Conservation (phyloP, 1,140 invertebrate genomes). For the Orussus abietinus region DNA sequence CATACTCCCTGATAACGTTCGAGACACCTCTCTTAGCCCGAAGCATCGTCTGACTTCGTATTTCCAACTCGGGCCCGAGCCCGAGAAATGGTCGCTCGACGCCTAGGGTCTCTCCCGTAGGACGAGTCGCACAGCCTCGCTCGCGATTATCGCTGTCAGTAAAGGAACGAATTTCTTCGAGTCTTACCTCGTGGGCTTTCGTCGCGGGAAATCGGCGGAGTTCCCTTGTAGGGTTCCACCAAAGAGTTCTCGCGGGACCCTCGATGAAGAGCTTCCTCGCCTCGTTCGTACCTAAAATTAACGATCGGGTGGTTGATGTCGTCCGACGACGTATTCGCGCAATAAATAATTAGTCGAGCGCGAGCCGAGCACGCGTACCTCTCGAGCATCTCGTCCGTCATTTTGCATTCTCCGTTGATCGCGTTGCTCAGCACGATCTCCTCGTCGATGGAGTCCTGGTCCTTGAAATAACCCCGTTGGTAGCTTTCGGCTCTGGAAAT, state of each 20-base stretch:
- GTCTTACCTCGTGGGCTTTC: slow-evolving; percentile 43
- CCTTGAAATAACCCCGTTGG: slow-evolving; percentile 46
- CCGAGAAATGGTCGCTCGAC: no score
- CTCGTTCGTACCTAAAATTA: slow-evolving; percentile 46
- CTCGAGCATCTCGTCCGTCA: slow-evolving; percentile 46
- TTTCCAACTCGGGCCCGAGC: no score
- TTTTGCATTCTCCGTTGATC: slow-evolving; percentile 45
- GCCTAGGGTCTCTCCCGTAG: no score
- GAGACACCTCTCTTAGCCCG: no score
- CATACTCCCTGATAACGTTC: slow-evolving; percentile 38
- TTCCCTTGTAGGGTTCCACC: slow-evolving; percentile 42
- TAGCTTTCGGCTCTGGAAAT: slow-evolving; percentile 46
- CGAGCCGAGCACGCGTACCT: no score
- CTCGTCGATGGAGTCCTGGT: slow-evolving; percentile 44
- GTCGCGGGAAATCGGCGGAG: slow-evolving; percentile 34
- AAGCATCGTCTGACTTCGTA: no score
- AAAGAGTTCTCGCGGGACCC: slow-evolving; percentile 45
- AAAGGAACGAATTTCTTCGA: slow-evolving; percentile 19
- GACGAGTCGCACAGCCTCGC: no score
- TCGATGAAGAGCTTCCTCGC: slow-evolving; percentile 41
- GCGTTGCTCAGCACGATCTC: slow-evolving; percentile 37
- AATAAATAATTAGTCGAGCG: slow-evolving; percentile 16
- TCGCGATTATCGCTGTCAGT: no score
- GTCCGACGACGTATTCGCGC: slow-evolving; percentile 2
- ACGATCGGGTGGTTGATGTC: no score